Base-by-base conservation (phyloP, 2,888 invertebrate genomes). In the Allacma fusca region DNA sequence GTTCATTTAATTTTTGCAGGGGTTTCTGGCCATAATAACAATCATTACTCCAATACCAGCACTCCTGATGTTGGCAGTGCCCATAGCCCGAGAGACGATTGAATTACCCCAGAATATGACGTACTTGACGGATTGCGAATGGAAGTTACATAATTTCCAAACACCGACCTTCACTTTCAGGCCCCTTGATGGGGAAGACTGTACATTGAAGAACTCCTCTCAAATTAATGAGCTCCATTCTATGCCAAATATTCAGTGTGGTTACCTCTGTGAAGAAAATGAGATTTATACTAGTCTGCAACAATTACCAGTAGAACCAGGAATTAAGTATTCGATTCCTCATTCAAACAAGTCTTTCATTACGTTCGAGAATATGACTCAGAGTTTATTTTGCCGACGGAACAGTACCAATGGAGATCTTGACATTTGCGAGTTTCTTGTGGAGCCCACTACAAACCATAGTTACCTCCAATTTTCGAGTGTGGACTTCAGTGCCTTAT, bases 21-120 rank as follows among this genome's bases (percentile, higher is more conserved):
- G 92, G 73, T 86, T 93, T 81, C 86, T 93, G 82, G 90, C 92
- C 19, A 84, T 91, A 43, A 91, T 92, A 80, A 92, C 93, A 57
- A 89, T 89, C 23, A 85, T 92, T 78, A 92, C 92, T 23, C 93
- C 92, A 7, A 88, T 87, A 7, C 90, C 91, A 5, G 91, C 92
- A 0, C 87, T 93, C 69, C 87, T 92, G 21, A 87, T 93, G 76
- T 88, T 93, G 29, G 87, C 91, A 13, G 92, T 93, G 57, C 93
- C 93, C 0, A 90, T 92, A 12, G 93, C 92, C 26, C 88, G 93
- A 81, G 88, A 92, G 82, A 91, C 90, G 0, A 88, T 92, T 65
- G 89, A 89, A 13, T 91, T 91, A 84, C 92, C 92, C 12, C 88
- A 90, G 4, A 87, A 88, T 68, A 88, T 90, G 21, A 89, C 91